These are phyloP conservation scores for Patiria miniata DNA, from an alignment of 35 echinoderm and acorn worm genomes.

Conservation along the genomic window DNA sequence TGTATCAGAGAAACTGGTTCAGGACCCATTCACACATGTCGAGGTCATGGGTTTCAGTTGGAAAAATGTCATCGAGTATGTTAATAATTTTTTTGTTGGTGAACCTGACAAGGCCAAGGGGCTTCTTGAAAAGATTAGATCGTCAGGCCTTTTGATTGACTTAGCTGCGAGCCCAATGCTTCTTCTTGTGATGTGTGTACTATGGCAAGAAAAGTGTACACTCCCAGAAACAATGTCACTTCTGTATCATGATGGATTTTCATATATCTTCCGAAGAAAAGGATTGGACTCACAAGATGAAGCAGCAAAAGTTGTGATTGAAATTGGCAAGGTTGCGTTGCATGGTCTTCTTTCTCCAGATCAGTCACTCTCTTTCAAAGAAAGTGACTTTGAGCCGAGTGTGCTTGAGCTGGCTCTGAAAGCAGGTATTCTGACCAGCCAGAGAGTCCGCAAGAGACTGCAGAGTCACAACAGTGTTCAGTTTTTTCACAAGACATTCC, in stretches of 20 bases:
- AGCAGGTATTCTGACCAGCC: conserved; percentile 6
- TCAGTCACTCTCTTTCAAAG: not conserved
- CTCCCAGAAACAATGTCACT: conserved; percentile 6
- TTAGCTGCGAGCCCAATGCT: not conserved
- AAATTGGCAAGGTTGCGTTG: not conserved
- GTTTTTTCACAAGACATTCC: conserved; percentile 10
- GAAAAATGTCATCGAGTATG: too few species aligned
- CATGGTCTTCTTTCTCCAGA: not conserved
- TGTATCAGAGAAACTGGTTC: not conserved
- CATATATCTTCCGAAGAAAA: not conserved
- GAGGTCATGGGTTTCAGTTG: too few species aligned
- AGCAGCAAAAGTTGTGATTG: not conserved
- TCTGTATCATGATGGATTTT: not conserved
- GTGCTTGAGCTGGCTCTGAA: not conserved
- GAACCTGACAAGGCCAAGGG: not conserved
- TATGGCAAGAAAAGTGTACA: not conserved
- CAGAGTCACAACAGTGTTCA: not conserved
- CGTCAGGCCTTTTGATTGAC: not conserved
- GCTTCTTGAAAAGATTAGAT: not conserved
- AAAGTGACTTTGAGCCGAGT: not conserved
- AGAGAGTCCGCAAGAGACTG: not conserved
- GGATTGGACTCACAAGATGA: not conserved
- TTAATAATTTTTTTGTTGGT: not conserved
- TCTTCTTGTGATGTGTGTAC: not conserved
- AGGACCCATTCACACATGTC: too few species aligned